Percentiles rank a stretch among this genome's conserved stretches.
Evolutionary conservation across 2,113 vertebrate species (phyloP).

Genomic region (Picathartes gymnocephalus): DNA sequence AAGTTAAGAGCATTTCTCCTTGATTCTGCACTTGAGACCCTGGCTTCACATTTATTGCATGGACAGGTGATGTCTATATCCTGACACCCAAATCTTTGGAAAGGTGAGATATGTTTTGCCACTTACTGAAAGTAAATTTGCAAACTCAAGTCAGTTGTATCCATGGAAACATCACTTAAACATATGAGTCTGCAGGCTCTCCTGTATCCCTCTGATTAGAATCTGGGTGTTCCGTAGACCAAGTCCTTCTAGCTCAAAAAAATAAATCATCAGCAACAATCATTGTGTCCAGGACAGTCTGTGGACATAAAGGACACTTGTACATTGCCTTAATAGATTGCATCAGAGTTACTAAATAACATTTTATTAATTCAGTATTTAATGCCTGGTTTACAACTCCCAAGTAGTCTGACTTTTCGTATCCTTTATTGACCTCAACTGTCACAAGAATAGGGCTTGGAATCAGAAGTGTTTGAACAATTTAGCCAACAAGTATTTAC

Average conservation of each 20-base stretch:
- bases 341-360: background rate
- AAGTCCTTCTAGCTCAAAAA: background rate
- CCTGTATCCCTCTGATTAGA: background rate
- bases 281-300: background rate
- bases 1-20: background rate
- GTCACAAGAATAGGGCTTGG: background rate
- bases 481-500: background rate
- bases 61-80: background rate
- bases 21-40: background rate
- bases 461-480: background rate
- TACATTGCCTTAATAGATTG: background rate
- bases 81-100: background rate
- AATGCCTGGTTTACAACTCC: background rate
- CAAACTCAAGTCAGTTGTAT: slow-evolving; percentile 8
- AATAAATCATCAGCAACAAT: background rate
- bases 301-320: background rate
- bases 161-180: slow-evolving; percentile 33
- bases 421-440: background rate
- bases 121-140: background rate
- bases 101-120: background rate
- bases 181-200: background rate
- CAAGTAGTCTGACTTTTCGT: background rate
- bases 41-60: background rate
- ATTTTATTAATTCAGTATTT: background rate
- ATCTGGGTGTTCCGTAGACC: background rate